Conservation (phyloP, 2,888 invertebrate genomes). For the Anthrax anthrax region DNA sequence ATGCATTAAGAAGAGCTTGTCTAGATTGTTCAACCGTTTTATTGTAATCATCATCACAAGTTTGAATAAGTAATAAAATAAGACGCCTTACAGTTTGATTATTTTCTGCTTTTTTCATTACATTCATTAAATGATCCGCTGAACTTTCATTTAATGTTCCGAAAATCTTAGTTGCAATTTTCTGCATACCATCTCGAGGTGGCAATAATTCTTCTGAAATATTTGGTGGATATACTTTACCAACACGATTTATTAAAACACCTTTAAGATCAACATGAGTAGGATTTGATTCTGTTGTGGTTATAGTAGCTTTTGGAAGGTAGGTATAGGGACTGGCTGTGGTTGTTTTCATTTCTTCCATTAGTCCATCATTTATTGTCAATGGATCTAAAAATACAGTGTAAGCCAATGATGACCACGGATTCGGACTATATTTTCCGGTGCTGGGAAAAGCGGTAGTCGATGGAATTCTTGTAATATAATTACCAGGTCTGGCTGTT, state of each 20-base stretch:
- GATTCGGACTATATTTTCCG: constrained; percentile 18
- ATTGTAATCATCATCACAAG: constrained; percentile 58
- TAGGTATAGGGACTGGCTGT: constrained; percentile 32
- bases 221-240: constrained; percentile 37
- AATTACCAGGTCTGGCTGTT: constrained; percentile 10
- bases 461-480: constrained; percentile 9
- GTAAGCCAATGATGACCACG: constrained; percentile 40
- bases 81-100: constrained; percentile 61
- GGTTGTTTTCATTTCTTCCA: constrained; percentile 27
- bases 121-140: constrained; percentile 56
- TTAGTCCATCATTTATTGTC: constrained; percentile 52
- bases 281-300: constrained; percentile 27
- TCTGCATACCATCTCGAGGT: constrained; percentile 49
- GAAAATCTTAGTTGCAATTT: constrained; percentile 61
- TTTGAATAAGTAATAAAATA: constrained; percentile 61
- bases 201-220: constrained; percentile 38
- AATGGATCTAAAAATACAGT: constrained; percentile 57
- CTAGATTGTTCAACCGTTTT: constrained; percentile 56
- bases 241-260: constrained; percentile 23
- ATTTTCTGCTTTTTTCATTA: constrained; percentile 68
- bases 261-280: constrained; percentile 23
- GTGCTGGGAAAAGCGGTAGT: constrained; percentile 12
- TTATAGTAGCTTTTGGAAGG: constrained; percentile 19
- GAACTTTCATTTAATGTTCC: constrained; percentile 61
- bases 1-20: constrained; percentile 50